Percentiles rank a stretch among this genome's conserved stretches.
These are phyloP conservation scores for Timema podura DNA, from an alignment of 2,888 invertebrate genomes.

Conservation along the genomic window DNA sequence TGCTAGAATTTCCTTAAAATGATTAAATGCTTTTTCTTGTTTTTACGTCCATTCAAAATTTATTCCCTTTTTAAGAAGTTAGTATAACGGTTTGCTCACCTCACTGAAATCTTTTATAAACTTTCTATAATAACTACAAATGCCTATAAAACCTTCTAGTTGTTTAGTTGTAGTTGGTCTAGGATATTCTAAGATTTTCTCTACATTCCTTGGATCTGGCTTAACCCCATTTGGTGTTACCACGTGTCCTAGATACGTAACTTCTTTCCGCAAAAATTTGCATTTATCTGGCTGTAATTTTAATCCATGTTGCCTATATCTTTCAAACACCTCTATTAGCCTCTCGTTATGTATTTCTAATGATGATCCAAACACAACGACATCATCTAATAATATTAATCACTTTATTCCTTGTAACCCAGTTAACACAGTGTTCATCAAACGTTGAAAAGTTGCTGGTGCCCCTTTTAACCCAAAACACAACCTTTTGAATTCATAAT, in stretches of 20 bases:
- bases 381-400: neutral
- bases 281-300: constrained; percentile 28
- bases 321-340: constrained; percentile 23
- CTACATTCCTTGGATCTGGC: constrained; percentile 18
- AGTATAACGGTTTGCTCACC: constrained; percentile 23
- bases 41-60: constrained; percentile 18
- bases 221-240: constrained; percentile 12
- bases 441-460: neutral
- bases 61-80: too few species aligned
- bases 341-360: neutral
- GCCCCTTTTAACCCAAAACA: neutral
- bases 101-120: constrained; percentile 25
- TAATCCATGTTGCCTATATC: constrained; percentile 16
- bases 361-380: neutral
- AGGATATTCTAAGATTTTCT: neutral
- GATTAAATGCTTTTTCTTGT: constrained; percentile 22
- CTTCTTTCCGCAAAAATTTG: constrained; percentile 23
- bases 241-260: neutral
- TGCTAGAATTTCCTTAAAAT: constrained; percentile 16
- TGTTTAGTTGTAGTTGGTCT: neutral
- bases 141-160: constrained; percentile 5
- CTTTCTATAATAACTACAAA: constrained; percentile 16
- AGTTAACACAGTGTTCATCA: neutral
- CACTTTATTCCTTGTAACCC: neutral
- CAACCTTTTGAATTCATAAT: neutral